These are phyloP conservation scores for Morpho deidamia DNA, from an alignment of 2,888 invertebrate genomes.

Conservation along the genomic window DNA sequence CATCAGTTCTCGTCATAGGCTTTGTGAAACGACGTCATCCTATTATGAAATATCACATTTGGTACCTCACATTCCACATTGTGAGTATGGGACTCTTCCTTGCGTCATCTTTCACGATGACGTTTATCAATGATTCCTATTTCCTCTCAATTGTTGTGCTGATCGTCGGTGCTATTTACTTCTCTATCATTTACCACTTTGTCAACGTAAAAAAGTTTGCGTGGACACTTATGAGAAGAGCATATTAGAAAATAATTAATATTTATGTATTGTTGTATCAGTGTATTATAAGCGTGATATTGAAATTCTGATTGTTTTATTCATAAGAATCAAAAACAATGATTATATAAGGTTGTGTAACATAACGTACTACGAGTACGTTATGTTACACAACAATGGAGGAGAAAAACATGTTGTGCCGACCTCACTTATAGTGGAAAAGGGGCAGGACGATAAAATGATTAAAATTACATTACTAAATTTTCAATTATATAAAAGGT, in stretches of 20 bases:
- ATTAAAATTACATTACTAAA: no score
- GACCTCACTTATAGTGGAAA: no score
- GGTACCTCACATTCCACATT: slow-evolving; percentile 49
- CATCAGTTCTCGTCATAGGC: slow-evolving; percentile 42
- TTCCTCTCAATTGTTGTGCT: slow-evolving; percentile 32
- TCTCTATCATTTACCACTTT: slow-evolving; percentile 35
- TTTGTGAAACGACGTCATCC: slow-evolving; percentile 40
- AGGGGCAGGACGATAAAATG: no score
- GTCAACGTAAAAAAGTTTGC: slow-evolving; percentile 31
- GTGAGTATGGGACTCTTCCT: slow-evolving; percentile 40
- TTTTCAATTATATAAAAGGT: no score
- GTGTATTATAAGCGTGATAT: background rate
- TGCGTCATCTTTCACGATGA: slow-evolving; percentile 38
- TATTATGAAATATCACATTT: slow-evolving; percentile 41
- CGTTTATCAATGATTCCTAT: slow-evolving; percentile 36
- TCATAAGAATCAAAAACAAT: background rate
- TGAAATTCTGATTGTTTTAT: background rate
- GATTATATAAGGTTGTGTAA: no score
- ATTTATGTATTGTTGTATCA: no score
- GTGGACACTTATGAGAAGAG: slow-evolving; percentile 7
- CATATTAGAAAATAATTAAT: background rate
- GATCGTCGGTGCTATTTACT: slow-evolving; percentile 35
- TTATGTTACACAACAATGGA: no score
- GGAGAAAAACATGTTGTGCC: no score
- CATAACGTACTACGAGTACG: no score